phyloP scores from a whole-genome alignment of 2,888 invertebrate species.

The Andrena hattorfiana region DNA sequence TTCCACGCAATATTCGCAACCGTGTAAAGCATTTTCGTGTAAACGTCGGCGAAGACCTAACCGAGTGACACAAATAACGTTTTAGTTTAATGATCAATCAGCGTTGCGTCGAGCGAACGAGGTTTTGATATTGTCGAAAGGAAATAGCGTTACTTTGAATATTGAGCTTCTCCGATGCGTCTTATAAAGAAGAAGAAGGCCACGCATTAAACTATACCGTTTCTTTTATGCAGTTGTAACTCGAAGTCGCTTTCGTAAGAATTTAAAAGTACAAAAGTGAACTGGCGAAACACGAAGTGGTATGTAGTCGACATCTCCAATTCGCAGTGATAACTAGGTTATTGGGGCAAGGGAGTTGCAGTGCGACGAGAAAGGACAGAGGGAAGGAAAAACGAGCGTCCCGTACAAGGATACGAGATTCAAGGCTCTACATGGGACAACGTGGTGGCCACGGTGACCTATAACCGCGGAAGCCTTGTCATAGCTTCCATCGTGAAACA shows the following conservation, averaged over 20 bases:
- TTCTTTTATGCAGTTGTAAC: not conserved
- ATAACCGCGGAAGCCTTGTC: slow-evolving; percentile 12
- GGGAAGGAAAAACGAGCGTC: slow-evolving; percentile 51
- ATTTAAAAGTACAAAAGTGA: not conserved
- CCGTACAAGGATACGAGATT: slow-evolving; percentile 52
- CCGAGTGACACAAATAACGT: slow-evolving; percentile 22
- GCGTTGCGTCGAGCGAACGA: not conserved
- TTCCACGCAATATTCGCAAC: slow-evolving; percentile 25
- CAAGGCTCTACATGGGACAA: slow-evolving; percentile 40
- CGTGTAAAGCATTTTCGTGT: slow-evolving; percentile 13
- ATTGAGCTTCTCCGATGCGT: not conserved
- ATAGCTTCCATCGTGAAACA: not conserved
- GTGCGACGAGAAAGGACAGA: slow-evolving; percentile 33
- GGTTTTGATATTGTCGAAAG: not conserved
- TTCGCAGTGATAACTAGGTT: slow-evolving; percentile 68
- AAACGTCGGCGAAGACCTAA: slow-evolving; percentile 2
- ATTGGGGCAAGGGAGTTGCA: slow-evolving; percentile 63
- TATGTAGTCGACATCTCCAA: slow-evolving; percentile 44
- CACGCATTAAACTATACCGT: not conserved
- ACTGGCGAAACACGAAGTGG: slow-evolving; percentile 30
- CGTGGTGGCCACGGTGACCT: slow-evolving; percentile 31
- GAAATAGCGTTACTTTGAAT: not conserved
- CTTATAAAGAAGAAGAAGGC: not conserved
- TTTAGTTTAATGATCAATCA: slow-evolving; percentile 6
- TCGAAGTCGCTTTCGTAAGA: not conserved